A percentile compares a stretch with the other conserved stretches of the same genome.
These are phyloP conservation scores for Rhinichthys klamathensis DNA, from an alignment of 2,113 vertebrate species.

Conservation along the genomic window DNA sequence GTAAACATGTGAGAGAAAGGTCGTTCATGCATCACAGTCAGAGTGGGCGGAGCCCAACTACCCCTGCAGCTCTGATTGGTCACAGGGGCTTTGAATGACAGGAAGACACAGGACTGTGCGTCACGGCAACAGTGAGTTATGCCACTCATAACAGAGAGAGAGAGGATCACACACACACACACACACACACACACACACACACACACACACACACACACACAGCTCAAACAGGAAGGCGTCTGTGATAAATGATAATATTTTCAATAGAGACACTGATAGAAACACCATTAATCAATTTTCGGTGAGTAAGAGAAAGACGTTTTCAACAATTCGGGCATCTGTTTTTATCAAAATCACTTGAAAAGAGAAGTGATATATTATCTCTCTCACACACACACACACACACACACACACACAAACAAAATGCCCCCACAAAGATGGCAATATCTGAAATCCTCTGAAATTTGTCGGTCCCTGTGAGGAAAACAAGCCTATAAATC, in stretches of 20 bases:
- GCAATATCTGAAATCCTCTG: too few species aligned
- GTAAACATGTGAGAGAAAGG: not conserved
- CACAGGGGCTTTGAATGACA: constrained; percentile 74
- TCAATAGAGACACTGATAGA: constrained; percentile 41
- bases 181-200: constrained; percentile 50
- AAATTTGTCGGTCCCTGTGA: too few species aligned
- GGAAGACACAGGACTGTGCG: constrained; percentile 76
- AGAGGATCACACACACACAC: constrained; percentile 43
- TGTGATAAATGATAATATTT: constrained; percentile 21
- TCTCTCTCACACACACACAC: not conserved
- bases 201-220: constrained; percentile 32
- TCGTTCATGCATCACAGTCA: not conserved
- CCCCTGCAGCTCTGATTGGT: constrained; percentile 75
- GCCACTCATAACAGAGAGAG: constrained; percentile 77
- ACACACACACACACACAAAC: not conserved
- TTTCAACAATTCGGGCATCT: constrained; percentile 16
- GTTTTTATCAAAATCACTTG: constrained; percentile 13
- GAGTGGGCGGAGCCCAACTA: constrained; percentile 65
- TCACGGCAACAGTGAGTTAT: constrained; percentile 77
- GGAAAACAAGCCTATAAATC: too few species aligned
- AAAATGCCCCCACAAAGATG: not conserved
- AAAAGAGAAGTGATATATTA: not conserved
- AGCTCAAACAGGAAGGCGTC: constrained; percentile 1
- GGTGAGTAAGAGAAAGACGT: not conserved
- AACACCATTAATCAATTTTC: constrained; percentile 39